A percentile compares a stretch with the other conserved stretches of the same genome.
These are phyloP conservation scores for Lasioglossum zephyrum DNA, from an alignment of 2,888 invertebrate species.

Conservation along the genomic window DNA sequence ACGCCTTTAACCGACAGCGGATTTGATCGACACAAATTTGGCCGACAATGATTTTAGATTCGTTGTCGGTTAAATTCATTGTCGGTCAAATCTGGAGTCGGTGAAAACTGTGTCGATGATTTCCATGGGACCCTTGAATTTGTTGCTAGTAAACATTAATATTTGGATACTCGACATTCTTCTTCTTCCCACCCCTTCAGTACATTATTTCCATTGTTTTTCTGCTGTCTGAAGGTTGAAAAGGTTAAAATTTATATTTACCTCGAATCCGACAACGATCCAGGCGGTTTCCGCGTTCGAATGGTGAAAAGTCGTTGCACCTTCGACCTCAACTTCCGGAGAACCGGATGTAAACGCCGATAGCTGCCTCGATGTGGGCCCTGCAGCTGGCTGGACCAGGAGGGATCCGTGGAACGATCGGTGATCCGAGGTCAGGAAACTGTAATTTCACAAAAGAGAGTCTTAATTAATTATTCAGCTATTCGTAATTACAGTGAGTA, in stretches of 20 bases:
- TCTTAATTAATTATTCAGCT: constrained; percentile 67
- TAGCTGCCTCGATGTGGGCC: constrained; percentile 24
- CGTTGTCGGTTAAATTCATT: too few species aligned
- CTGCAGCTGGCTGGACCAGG: constrained; percentile 39
- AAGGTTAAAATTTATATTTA: constrained; percentile 27
- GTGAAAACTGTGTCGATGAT: too few species aligned
- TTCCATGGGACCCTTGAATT: too few species aligned
- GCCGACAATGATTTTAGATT: too few species aligned
- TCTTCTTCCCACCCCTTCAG: too few species aligned
- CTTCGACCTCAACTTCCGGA: constrained; percentile 32
- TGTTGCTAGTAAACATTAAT: too few species aligned
- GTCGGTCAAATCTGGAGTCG: too few species aligned
- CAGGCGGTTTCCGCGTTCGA: constrained; percentile 44
- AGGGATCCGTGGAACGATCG: constrained; percentile 70
- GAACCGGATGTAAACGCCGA: constrained; percentile 16
- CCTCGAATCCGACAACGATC: constrained; percentile 65
- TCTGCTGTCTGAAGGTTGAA: too few species aligned
- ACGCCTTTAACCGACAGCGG: too few species aligned
- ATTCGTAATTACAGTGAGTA: not conserved
- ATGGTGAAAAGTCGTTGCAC: constrained; percentile 44
- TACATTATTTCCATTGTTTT: too few species aligned
- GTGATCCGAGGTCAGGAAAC: constrained; percentile 78
- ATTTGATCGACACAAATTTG: too few species aligned
- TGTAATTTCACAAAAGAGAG: constrained; percentile 82
- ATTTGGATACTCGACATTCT: too few species aligned